Evolutionary conservation across 2,888 invertebrate genomes (phyloP).

Genomic region (Atherix ibis): DNA sequence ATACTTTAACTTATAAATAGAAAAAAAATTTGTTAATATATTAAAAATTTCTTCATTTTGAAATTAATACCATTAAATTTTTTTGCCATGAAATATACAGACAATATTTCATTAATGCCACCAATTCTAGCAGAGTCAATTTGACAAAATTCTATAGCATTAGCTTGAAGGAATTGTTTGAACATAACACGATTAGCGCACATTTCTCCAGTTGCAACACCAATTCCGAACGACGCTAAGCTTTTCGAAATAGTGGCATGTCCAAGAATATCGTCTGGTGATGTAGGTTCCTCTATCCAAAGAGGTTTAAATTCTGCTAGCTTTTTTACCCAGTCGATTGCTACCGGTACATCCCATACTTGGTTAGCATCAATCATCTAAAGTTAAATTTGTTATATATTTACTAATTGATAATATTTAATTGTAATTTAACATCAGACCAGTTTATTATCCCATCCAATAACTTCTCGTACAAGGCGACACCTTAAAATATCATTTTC

Average conservation of each 20-base stretch:
- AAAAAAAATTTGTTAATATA: not conserved
- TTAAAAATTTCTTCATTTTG: not conserved
- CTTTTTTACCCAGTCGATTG: conserved; percentile 72
- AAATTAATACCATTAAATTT: conserved; percentile 51
- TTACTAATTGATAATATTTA: not conserved
- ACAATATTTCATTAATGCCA: conserved; percentile 72
- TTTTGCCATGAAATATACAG: conserved; percentile 78
- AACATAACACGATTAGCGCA: conserved; percentile 84
- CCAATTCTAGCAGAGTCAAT: conserved; percentile 80
- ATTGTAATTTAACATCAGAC: too few relatives aligned
- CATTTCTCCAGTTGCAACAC: conserved; percentile 85
- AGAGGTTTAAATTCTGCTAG: conserved; percentile 55
- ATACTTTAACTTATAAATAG: conserved; percentile 57
- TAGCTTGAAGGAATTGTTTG: conserved; percentile 72
- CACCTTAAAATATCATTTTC: conserved; percentile 62
- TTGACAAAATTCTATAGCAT: conserved; percentile 74
- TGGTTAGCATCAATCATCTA: conserved; percentile 82
- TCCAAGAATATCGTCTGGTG: conserved; percentile 80
- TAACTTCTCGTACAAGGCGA: conserved; percentile 52
- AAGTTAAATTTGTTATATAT: conserved; percentile 6
- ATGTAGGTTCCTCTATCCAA: conserved; percentile 91
- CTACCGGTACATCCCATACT: conserved; percentile 72
- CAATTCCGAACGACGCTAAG: conserved; percentile 52
- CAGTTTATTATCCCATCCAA: conserved; percentile 59
- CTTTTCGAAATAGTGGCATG: conserved; percentile 66